Percentiles rank a stretch among this genome's conserved stretches.
Evolutionary conservation across 2,797 vertebrate genomes (phyloP).

Genomic region (Rhinichthys osculus): DNA sequence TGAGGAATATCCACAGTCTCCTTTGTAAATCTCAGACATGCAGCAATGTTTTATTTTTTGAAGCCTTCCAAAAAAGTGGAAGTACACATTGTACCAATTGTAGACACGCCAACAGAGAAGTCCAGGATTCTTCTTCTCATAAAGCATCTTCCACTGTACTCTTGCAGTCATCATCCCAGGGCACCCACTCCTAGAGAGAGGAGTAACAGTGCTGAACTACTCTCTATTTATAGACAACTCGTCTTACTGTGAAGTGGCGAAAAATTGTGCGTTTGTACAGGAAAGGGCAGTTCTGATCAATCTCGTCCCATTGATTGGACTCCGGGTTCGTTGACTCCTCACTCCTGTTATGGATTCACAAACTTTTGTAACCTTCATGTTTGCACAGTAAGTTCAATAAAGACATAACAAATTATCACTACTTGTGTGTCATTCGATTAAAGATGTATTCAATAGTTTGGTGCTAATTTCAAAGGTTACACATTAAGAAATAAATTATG

Average conservation of each 20-base stretch:
- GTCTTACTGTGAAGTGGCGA: background rate
- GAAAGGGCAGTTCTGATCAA: background rate
- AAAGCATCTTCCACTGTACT: background rate
- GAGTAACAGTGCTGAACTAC: slow-evolving; percentile 1
- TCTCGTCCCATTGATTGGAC: background rate
- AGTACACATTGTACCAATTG: background rate
- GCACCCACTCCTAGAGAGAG: slow-evolving; percentile 6
- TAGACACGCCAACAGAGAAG: background rate
- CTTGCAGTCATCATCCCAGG: slow-evolving; percentile 10
- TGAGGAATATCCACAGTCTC: background rate
- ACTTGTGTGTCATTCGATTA: background rate
- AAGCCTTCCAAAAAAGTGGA: background rate
- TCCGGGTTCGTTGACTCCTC: background rate
- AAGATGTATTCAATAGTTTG: background rate
- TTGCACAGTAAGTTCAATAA: background rate
- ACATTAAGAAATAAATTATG: background rate
- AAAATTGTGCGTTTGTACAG: background rate
- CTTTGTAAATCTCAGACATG: background rate
- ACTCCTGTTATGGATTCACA: background rate
- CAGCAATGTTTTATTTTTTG: background rate
- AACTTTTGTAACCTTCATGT: slow-evolving; percentile 6
- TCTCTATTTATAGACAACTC: slow-evolving; percentile 15
- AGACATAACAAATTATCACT: background rate
- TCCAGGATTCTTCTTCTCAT: background rate
- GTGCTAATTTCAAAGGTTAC: background rate